Percentiles rank a stretch among this genome's conserved stretches.
Evolutionary conservation across 2,888 invertebrate species (phyloP).

Genomic region (Diarsia mendica): DNA sequence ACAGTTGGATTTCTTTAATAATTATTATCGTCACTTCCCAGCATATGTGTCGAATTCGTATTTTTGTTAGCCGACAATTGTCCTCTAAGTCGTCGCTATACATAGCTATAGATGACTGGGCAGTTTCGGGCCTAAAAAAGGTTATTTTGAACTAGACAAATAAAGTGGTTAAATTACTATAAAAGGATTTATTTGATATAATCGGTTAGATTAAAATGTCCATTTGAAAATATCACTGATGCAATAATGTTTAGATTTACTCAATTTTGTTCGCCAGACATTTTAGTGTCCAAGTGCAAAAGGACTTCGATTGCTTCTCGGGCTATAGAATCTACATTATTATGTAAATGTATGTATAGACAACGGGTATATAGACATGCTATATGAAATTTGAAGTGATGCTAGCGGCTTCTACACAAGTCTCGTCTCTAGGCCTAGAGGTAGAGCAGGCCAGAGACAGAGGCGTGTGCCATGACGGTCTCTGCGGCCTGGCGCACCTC

Average conservation of each 20-base stretch:
- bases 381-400: conserved; percentile 9
- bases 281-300: too few relatives aligned
- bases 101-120: too few relatives aligned
- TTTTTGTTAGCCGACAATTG: too few relatives aligned
- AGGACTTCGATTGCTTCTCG: too few relatives aligned
- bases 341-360: too few relatives aligned
- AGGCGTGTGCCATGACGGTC: conserved; percentile 97
- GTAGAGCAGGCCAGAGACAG: conserved; percentile 92
- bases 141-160: too few relatives aligned
- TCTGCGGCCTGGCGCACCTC: conserved; percentile 98
- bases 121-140: too few relatives aligned
- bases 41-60: too few relatives aligned
- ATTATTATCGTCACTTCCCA: too few relatives aligned
- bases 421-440: conserved; percentile 63
- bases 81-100: too few relatives aligned
- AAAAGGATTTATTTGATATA: not conserved
- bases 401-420: not conserved
- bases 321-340: too few relatives aligned
- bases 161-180: not conserved
- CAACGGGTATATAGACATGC: not conserved
- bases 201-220: not conserved
- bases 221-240: not conserved
- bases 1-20: not conserved
- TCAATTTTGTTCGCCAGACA: not conserved
- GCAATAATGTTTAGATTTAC: not conserved